A percentile compares a stretch with the other conserved stretches of the same genome.
Evolutionary conservation across 2,113 vertebrate species (phyloP).

Genomic region (Taxidea taxus): DNA sequence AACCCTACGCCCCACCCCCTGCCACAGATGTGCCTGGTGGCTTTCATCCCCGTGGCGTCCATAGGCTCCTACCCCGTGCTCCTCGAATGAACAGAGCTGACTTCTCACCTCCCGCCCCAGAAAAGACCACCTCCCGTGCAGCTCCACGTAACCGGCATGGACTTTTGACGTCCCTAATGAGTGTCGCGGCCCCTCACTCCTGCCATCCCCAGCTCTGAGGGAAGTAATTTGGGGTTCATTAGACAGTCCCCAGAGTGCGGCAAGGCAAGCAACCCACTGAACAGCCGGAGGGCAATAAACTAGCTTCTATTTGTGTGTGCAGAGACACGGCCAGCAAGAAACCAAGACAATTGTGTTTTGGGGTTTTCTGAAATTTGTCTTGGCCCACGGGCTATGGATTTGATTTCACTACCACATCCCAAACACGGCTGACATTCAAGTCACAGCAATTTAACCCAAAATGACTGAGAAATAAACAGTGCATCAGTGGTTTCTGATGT

Average conservation of each 20-base stretch:
- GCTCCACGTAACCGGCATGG: neutral
- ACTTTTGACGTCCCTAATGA: neutral
- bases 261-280: neutral
- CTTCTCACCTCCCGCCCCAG: neutral
- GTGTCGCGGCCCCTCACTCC: neutral
- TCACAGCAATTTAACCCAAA: slow-evolving; percentile 68
- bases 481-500: slow-evolving; percentile 61
- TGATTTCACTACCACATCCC: slow-evolving; percentile 64
- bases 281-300: neutral
- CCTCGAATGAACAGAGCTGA: neutral
- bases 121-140: neutral
- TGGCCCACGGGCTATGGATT: slow-evolving; percentile 56
- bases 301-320: slow-evolving; percentile 5
- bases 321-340: slow-evolving; percentile 48
- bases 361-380: slow-evolving; percentile 74
- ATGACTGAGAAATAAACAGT: slow-evolving; percentile 64
- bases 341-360: slow-evolving; percentile 64
- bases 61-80: neutral
- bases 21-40: neutral
- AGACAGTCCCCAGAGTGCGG: neutral
- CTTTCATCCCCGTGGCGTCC: neutral
- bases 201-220: slow-evolving; percentile 4
- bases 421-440: slow-evolving; percentile 63
- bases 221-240: neutral
- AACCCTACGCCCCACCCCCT: neutral